Base-by-base conservation (phyloP, 2,888 invertebrate species). In the Drosophila histrio region DNA sequence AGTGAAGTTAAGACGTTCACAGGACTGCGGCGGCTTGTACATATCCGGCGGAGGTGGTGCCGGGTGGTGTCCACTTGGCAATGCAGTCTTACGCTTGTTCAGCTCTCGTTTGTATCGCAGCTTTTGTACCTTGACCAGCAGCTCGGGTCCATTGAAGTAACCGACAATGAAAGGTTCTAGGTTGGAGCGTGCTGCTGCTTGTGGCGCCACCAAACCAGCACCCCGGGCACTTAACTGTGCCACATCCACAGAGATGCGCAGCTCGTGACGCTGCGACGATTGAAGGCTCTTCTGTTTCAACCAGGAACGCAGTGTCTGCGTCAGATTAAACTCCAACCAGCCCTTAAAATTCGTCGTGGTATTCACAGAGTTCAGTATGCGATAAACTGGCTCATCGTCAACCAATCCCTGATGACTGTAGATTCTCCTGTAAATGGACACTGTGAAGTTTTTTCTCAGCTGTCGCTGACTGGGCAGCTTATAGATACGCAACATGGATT, bases 81-180 rank as follows among this genome's bases (percentile, higher is more conserved):
- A 34, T 1, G 38, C 44, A 2, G 60, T 22, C 93, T 94, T 91
- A 92, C 94, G 61, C 91, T 93, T 90, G 3, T 78, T 72, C 13
- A 85, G 58, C 3, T 90, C 87, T 3, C 91, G 84, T 39, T 91
- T 91, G 15, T 87, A 82, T n/a, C 91, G 89, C 17, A 90, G 50
- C 56, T 89, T 87, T 59, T 89, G 87, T 81, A 93, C 93, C 90
- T 92, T 93, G 65, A 93, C 94, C 90, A 94, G 94, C 94, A 77
- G 94, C 92, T 77, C 94, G 92, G 63, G 94, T 92, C 71, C 95
- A 91, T 96, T 96, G 87, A 97, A 94, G 91, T 97, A 98, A 0
- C 96, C 97, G 1, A 98, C 97, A 93, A 98, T 94, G 90, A 98
- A 98, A 0, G 98, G 97, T 89, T 97, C 96, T 77, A 95, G 95